These are phyloP conservation scores for Cynopterus sphinx DNA, from an alignment of 2,797 vertebrate species.

Conservation along the genomic window DNA sequence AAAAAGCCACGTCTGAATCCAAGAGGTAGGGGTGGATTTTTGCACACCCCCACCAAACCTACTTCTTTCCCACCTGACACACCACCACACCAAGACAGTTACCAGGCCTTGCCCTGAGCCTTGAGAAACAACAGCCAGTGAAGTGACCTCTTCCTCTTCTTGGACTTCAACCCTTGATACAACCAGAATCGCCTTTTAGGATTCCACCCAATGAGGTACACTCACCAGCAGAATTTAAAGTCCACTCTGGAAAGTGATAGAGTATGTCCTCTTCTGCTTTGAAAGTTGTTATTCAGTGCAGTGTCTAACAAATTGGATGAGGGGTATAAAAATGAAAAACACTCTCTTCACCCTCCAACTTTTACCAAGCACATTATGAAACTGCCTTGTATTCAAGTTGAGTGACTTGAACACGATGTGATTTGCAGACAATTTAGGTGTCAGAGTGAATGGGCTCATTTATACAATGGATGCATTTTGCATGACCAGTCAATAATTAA, in stretches of 20 bases:
- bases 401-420: background rate
- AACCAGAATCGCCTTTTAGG: background rate
- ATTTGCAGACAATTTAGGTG: constrained; percentile 43
- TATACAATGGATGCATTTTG: constrained; percentile 7
- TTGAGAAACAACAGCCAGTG: background rate
- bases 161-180: background rate
- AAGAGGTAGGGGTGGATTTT: background rate
- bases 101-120: background rate
- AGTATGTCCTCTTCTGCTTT: background rate
- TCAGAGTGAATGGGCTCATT: constrained; percentile 30
- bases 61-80: background rate
- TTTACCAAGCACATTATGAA: constrained; percentile 17
- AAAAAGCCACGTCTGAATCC: background rate
- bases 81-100: no score
- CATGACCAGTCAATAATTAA: constrained; percentile 37
- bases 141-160: background rate
- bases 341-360: background rate
- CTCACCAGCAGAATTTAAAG: background rate
- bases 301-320: background rate
- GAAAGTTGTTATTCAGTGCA: background rate
- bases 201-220: background rate
- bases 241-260: background rate
- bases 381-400: background rate
- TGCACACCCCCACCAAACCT: background rate
- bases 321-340: background rate